phyloP scores from a whole-genome alignment of 2,797 vertebrate species.

The Champsocephalus gunnari region DNA sequence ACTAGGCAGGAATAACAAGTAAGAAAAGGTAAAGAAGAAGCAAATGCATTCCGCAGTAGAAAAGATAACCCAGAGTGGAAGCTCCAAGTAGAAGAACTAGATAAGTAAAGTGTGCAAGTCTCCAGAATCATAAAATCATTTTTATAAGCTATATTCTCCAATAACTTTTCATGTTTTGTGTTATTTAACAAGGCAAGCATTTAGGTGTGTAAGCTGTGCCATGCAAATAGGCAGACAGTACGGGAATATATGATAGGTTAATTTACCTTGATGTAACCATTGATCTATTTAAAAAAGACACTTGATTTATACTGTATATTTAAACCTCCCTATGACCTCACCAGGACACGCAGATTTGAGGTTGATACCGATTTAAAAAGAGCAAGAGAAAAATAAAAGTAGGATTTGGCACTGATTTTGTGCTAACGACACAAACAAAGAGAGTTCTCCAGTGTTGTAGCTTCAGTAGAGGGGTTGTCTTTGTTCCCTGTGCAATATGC shows the following conservation, averaged over 20 bases:
- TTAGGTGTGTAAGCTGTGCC: background rate
- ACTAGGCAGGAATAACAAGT: slow-evolving; percentile 45
- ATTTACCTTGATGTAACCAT: background rate
- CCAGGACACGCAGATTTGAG: background rate
- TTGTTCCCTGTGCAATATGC: background rate
- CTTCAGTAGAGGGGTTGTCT: background rate
- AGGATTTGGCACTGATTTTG: background rate
- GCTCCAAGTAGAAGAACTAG: background rate
- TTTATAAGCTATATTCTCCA: background rate
- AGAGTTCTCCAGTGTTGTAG: background rate
- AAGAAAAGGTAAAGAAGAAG: slow-evolving; percentile 28
- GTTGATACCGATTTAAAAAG: background rate
- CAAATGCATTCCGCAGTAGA: slow-evolving; percentile 31
- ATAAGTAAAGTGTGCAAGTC: background rate
- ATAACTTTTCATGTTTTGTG: background rate
- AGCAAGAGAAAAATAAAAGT: too few species aligned
- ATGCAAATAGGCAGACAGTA: background rate
- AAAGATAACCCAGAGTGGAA: slow-evolving; percentile 3
- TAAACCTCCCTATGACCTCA: background rate
- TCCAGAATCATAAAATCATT: background rate
- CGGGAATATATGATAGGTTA: background rate
- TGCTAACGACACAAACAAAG: background rate
- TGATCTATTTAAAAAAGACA: background rate
- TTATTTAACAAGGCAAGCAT: background rate
- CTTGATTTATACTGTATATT: slow-evolving; percentile 9